A percentile compares a stretch with the other conserved stretches of the same genome.
phyloP scores from a whole-genome alignment of 2,113 vertebrate genomes.

The Phyllopteryx taeniolatus region DNA sequence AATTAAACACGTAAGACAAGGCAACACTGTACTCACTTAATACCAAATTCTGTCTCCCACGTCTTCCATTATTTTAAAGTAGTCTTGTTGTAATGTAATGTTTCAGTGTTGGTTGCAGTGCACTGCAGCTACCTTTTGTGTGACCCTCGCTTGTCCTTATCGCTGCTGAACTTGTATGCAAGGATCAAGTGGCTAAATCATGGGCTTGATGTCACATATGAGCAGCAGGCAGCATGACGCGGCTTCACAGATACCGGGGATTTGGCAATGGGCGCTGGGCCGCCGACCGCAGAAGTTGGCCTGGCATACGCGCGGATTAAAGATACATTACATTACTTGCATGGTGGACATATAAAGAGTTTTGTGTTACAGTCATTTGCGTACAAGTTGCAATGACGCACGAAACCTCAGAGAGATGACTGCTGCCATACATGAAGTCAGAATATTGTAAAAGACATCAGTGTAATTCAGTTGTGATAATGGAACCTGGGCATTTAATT shows the following conservation, averaged over 20 bases:
- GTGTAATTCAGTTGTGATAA: neutral
- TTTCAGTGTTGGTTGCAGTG: neutral
- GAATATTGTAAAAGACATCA: neutral
- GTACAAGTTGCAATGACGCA: neutral
- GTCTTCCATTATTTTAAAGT: neutral
- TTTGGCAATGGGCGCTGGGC: slow-evolving; percentile 24
- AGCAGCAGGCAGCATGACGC: slow-evolving; percentile 30
- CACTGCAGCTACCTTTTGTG: slow-evolving; percentile 6
- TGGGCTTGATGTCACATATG: slow-evolving; percentile 36
- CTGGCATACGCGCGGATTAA: slow-evolving; percentile 31
- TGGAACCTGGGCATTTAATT: neutral
- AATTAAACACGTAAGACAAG: neutral
- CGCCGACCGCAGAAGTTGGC: slow-evolving; percentile 26
- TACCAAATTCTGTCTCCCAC: neutral
- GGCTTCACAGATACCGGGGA: slow-evolving; percentile 16
- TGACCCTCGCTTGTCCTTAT: slow-evolving; percentile 34
- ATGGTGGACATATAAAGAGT: slow-evolving; percentile 30
- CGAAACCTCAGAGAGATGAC: neutral
- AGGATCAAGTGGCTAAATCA: slow-evolving; percentile 45
- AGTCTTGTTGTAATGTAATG: too few relatives aligned
- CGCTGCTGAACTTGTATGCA: slow-evolving; percentile 26
- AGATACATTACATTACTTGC: slow-evolving; percentile 42
- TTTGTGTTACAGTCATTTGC: slow-evolving; percentile 23
- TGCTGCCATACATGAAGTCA: neutral
- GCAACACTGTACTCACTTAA: neutral